Evolutionary conservation across 1,140 invertebrate species (phyloP).

Genomic region (Orius insidiosus): DNA sequence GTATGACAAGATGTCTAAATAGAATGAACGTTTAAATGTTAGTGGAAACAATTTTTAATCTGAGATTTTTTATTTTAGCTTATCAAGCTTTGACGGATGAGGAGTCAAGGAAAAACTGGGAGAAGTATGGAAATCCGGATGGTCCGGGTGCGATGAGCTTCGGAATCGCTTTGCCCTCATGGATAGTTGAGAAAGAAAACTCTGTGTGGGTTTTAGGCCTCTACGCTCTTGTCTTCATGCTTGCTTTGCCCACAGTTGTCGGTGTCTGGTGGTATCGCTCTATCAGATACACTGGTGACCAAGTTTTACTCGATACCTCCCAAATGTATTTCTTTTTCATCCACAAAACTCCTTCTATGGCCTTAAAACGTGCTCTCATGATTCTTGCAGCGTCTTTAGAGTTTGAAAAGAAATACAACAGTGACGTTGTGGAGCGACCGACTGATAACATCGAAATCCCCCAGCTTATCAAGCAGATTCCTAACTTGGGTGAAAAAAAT

Average conservation of each 20-base stretch:
- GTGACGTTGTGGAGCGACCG: constrained; percentile 80
- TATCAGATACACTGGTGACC: constrained; percentile 88
- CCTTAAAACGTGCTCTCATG: constrained; percentile 88
- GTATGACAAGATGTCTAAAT: constrained; percentile 39
- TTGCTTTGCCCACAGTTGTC: constrained; percentile 81
- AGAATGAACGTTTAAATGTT: too few relatives aligned
- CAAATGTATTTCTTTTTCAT: constrained; percentile 93
- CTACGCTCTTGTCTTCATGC: constrained; percentile 95
- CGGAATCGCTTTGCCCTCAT: constrained; percentile 96
- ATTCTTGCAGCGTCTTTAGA: constrained; percentile 89
- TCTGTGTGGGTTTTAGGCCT: constrained; percentile 92
- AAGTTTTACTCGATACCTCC: constrained; percentile 88
- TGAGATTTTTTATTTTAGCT: constrained; percentile 27
- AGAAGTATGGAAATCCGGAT: constrained; percentile 98
- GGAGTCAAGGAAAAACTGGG: constrained; percentile 92
- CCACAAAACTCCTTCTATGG: constrained; percentile 87
- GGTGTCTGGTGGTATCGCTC: constrained; percentile 98
- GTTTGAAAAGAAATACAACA: constrained; percentile 87
- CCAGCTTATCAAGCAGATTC: constrained; percentile 40
- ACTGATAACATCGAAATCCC: constrained; percentile 93
- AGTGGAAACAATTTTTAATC: constrained; percentile 10
- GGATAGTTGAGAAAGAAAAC: constrained; percentile 99
- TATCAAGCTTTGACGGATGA: constrained; percentile 84
- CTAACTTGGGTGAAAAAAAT: constrained; percentile 82
- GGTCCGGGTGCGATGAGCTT: constrained; percentile 97